Evolutionary conservation across 2,888 invertebrate species (phyloP), one percentile per base, ranked within the genome.

Genomic region (Cistogaster globosa): DNA sequence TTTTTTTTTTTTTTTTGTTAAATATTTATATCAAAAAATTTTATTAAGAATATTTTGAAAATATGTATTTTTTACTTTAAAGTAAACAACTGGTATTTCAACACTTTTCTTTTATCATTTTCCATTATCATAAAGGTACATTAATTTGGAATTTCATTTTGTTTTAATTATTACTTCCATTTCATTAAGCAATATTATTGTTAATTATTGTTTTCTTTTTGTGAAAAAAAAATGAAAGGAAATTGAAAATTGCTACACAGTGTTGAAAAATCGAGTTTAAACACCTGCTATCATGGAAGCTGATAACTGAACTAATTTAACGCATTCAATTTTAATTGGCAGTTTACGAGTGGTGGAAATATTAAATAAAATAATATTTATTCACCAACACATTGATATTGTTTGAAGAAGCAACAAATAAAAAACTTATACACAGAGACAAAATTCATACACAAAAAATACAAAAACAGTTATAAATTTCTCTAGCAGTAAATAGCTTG

Each of bases 221-320:
- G 3, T 11, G 12, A 58, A 45, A 68, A 26, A 38, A 60, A n/a
- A 65, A n/a, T n/a, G n/a, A 18, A 26, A 26, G 26, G 26, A 26
- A 26, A 36, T 8, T 16, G 32, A 45, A 63, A 16, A 36, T 6
- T 20, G 12, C 20, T 32, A 20, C n/a, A 79, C 3, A 60, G 14
- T 16, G 22, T 3, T 22, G 38, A 65, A 58, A 63, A 38, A 63
- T 57, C 71, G 65, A 76, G 72, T 71, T 32, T 82, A 82, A 77
- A 87, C 86, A 91, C 90, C 91, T 90, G 91, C 90, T 89, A 88
- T 89, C 88, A 86, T 89, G 89, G 89, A 91, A 89, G 89, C 89
- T 92, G 91, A 90, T 91, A 91, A 90, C 91, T 91, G 90, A 90
- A 91, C 92, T 91, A 91, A 92, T 90, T 92, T 90, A 89, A 89